These are phyloP conservation scores for Eulithis testata DNA, from an alignment of 2,888 invertebrate species.

Conservation along the genomic window DNA sequence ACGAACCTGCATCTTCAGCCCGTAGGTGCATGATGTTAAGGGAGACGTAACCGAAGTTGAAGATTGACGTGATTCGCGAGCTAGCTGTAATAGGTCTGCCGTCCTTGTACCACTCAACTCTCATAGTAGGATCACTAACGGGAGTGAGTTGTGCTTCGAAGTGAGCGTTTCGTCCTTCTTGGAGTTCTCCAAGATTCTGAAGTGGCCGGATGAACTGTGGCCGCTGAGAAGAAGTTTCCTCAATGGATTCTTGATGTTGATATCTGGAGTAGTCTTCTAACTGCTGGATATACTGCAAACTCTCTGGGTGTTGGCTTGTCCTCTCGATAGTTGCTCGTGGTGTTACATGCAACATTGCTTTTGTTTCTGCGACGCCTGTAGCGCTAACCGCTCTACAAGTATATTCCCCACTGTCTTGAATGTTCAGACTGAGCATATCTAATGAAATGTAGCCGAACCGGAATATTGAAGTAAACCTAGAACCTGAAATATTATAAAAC, in stretches of 20 bases:
- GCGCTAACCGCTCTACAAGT: slow-evolving; percentile 94
- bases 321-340: slow-evolving; percentile 93
- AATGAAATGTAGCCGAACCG: slow-evolving; percentile 99
- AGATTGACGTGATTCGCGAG: slow-evolving; percentile 98
- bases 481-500: slow-evolving; percentile 86
- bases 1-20: slow-evolving; percentile 98
- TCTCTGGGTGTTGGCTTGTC: slow-evolving; percentile 95
- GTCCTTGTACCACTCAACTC: slow-evolving; percentile 98
- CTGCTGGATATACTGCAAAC: slow-evolving; percentile 94
- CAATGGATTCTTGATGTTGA: slow-evolving; percentile 92
- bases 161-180: slow-evolving; percentile 96
- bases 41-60: slow-evolving; percentile 99
- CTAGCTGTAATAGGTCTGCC: slow-evolving; percentile 98
- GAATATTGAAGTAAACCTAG: slow-evolving; percentile 96
- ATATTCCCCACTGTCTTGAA: slow-evolving; percentile 95
- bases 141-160: slow-evolving; percentile 97
- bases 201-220: slow-evolving; percentile 95
- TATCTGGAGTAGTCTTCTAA: slow-evolving; percentile 96
- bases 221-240: slow-evolving; percentile 91
- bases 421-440: slow-evolving; percentile 93
- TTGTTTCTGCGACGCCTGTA: slow-evolving; percentile 94
- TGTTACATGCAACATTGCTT: slow-evolving; percentile 91
- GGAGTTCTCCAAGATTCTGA: slow-evolving; percentile 93
- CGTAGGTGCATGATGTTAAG: slow-evolving; percentile 99
- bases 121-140: slow-evolving; percentile 96